Evolutionary conservation across 2,888 invertebrate species (phyloP), one percentile per base, ranked within the genome.

Genomic region (Pollenia labialis): DNA sequence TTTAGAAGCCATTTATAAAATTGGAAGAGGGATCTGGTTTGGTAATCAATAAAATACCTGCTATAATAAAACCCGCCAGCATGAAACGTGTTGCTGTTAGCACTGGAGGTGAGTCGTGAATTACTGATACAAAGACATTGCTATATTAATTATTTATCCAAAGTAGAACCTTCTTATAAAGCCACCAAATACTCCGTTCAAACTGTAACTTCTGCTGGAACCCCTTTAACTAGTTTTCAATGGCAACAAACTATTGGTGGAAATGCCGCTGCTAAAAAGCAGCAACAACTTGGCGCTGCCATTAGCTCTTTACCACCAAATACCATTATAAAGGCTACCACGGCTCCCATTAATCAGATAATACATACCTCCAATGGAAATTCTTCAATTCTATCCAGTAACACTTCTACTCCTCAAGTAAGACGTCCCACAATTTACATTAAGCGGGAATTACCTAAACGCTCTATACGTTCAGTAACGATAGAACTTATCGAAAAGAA

Each of bases 361-460:
- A 7, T 74, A 72, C 66, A 88, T 48, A 74, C 40, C 74, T 62
- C 90, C 2, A 91, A 91, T 85, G 90, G 91, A 23, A 88, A 89
- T 14, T 69, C 88, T 16, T 84, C 89, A 1, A 42, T 74, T 52
- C 64, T 85, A 10, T 76, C 75, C 1, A 84, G 58, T 84, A 52
- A 14, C 14, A 12, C 48, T 12, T 77, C 88, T 0, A 79, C 89
- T 7, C 18, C 89, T 4, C 89, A 90, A 52, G 89, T 90, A 3
- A 89, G 90, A 40, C 89, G 91, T 23, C 91, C 91, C 6, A 91
- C 93, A 7, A 92, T 93, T 0, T 92, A 91, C n/a, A 91, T 93
- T 4, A 92, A 92, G 68, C 91, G 92, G 1, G 92, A 92, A 9
- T 83, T 90, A 66, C 91, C 91, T 0, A 91, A 91, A 69, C 92